Percentiles rank a stretch among this genome's conserved stretches.
phyloP scores from a whole-genome alignment of 2,888 invertebrate genomes.

The Hirtodrosophila histrioides region DNA sequence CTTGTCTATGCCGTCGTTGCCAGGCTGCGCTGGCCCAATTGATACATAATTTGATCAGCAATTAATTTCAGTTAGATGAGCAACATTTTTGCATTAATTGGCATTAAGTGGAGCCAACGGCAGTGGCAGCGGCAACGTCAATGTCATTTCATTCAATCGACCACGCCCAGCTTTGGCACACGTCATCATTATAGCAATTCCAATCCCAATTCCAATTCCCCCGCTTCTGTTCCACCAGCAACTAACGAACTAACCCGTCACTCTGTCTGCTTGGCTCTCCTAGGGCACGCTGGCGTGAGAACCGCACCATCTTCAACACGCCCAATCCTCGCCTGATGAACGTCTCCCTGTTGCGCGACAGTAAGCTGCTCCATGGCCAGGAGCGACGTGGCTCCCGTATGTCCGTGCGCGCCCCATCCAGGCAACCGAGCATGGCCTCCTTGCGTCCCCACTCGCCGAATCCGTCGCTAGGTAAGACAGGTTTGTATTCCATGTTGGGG shows the following conservation, averaged over 20 bases:
- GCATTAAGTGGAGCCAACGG: conserved; percentile 40
- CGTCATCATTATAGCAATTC: conserved; percentile 21
- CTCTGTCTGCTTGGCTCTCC: neutral
- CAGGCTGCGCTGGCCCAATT: conserved; percentile 21
- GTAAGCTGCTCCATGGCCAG: conserved; percentile 90
- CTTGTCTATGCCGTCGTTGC: conserved; percentile 20
- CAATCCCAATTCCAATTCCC: neutral
- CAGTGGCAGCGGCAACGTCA: conserved; percentile 29
- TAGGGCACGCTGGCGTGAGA: conserved; percentile 96
- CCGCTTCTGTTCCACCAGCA: neutral
- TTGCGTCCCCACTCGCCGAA: conserved; percentile 90
- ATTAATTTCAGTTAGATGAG: conserved; percentile 70
- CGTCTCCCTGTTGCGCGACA: conserved; percentile 92
- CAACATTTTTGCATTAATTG: conserved; percentile 66
- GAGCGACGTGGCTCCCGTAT: conserved; percentile 92
- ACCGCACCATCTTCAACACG: conserved; percentile 96
- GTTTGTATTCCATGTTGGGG: conserved; percentile 82
- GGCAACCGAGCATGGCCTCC: conserved; percentile 94
- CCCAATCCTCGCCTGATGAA: conserved; percentile 97
- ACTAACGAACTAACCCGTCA: conserved; percentile 27
- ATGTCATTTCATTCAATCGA: conserved; percentile 9
- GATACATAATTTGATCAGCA: conserved; percentile 61
- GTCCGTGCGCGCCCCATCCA: conserved; percentile 91
- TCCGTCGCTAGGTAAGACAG: conserved; percentile 85
- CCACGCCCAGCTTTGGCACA: conserved; percentile 39